phyloP scores from a whole-genome alignment of 2,113 vertebrate species.

The Ceyx melanurus region DNA sequence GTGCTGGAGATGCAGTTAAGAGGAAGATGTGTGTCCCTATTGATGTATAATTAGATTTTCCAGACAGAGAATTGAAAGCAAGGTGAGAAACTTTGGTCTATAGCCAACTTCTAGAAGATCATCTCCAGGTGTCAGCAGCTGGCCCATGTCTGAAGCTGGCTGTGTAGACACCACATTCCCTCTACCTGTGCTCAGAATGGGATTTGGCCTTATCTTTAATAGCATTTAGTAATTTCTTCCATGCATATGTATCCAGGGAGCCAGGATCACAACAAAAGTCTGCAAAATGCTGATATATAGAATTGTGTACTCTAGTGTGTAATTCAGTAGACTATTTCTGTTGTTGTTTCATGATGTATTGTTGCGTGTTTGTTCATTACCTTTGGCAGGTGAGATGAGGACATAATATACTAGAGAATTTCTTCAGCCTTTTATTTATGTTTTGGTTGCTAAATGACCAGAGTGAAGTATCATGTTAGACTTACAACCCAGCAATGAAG shows the following conservation, averaged over 20 bases:
- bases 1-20: neutral
- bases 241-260: neutral
- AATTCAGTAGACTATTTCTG: neutral
- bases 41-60: neutral
- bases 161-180: neutral
- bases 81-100: neutral
- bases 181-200: neutral
- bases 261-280: neutral
- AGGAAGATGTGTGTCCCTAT: neutral
- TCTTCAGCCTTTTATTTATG: neutral
- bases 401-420: neutral
- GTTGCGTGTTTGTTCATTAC: neutral
- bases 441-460: neutral
- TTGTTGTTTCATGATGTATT: neutral
- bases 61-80: neutral
- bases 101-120: neutral
- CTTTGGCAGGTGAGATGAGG: neutral
- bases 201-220: neutral
- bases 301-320: neutral
- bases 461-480: neutral
- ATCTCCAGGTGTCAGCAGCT: neutral
- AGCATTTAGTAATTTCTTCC: neutral
- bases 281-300: neutral
- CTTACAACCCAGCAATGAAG: neutral
- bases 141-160: fast-evolving